Percentiles rank a stretch among this genome's conserved stretches.
Evolutionary conservation across 2,888 invertebrate genomes (phyloP).

Genomic region (Vesta saturnalis): DNA sequence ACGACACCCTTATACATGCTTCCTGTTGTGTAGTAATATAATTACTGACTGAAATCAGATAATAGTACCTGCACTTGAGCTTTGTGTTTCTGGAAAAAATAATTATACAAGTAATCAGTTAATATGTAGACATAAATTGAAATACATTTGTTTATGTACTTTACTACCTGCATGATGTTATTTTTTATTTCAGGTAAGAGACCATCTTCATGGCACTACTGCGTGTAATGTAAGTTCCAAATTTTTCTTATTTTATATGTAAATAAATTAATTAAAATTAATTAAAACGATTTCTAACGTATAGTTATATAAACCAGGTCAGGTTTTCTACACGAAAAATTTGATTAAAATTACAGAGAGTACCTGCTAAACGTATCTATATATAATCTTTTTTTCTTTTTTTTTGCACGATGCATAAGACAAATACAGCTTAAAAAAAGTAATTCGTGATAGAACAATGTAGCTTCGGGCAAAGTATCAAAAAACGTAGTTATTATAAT

Average conservation of each 20-base stretch:
- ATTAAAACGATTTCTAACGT: constrained; percentile 29
- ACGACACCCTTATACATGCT: too few species aligned
- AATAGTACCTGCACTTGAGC: too few species aligned
- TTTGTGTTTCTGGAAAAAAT: too few species aligned
- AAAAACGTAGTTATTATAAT: constrained; percentile 61
- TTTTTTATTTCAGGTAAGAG: constrained; percentile 30
- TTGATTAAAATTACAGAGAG: constrained; percentile 28
- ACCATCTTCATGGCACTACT: not conserved
- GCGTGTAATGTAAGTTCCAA: constrained; percentile 25
- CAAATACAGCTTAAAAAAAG: constrained; percentile 33
- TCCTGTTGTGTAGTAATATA: too few species aligned
- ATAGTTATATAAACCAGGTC: constrained; percentile 34
- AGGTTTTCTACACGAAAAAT: constrained; percentile 27
- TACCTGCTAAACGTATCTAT: not conserved
- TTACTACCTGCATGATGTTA: not conserved
- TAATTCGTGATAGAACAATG: constrained; percentile 48
- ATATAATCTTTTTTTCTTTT: constrained; percentile 4
- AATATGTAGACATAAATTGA: too few species aligned
- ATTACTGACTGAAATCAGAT: too few species aligned
- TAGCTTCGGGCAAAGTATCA: constrained; percentile 56
- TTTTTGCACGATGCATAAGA: constrained; percentile 14
- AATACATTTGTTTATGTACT: too few species aligned
- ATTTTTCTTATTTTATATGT: constrained; percentile 22
- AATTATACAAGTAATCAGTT: too few species aligned
- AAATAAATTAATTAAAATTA: constrained; percentile 31